Evolutionary conservation across 23 tunicate genomes (phyloP), one percentile per base, ranked within the genome.

Genomic region (Ascidia mentula): DNA sequence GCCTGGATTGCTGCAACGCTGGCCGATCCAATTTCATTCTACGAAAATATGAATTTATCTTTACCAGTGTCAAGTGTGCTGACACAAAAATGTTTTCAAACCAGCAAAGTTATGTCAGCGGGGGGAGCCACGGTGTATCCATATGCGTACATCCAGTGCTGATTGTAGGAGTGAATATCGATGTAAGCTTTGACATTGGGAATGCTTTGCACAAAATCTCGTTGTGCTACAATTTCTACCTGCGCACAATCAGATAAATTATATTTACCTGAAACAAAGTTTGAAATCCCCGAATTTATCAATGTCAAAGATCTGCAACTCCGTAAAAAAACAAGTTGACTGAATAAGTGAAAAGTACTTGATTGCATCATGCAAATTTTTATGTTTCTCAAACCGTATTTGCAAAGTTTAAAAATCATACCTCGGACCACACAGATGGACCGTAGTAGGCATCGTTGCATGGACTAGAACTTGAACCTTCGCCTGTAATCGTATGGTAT

Each of bases 101-200:
- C 75, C 34, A 71, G 75, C 6, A 2, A 2, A 6, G 34, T 12
- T 28, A 28, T 17, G 13, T 71, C 75, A 1, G 35, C 35, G 24
- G 73, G 9, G 6, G 0, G 22, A 0, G 36, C 1, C 9, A 69
- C 40, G 37, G 89, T 78, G 46, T 80, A 90, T 31, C 88, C 97
- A 42, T 91, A 91, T 13, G 97, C 91, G 70, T 34, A 86, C 97
- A 91, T 91, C 97, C 97, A 91, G 38, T 40, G 76, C 72, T 91
- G 90, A 34, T 88, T 73, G 97, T 91, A 91, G 0, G 97, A 84
- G 75, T 91, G 97, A 30, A 91, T 40, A 40, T 91, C 97, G 31
- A 91, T 91, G 75, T 71, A 71, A 28, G 79, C 89, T 38, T 79
- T 79, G 22, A 79, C 79, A 60, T 77, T 77, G 34, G 18, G 53